Conservation (phyloP, 2,888 invertebrate species). For the Eulithis prunata region DNA sequence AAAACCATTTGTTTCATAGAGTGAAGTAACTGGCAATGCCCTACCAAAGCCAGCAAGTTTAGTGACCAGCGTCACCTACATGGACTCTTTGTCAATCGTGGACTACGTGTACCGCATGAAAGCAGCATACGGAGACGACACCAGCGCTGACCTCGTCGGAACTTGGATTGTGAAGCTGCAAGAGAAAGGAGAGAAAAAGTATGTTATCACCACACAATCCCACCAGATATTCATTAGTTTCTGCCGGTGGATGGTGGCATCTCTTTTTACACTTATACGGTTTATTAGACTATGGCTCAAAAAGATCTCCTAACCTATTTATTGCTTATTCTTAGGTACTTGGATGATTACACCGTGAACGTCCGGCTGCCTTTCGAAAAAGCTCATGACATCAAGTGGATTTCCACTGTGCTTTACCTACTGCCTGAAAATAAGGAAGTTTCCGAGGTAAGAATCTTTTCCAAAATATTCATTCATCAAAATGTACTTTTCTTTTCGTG, state of each 20-base stretch:
- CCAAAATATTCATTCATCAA: too few species aligned
- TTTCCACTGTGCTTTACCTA: slow-evolving; percentile 61
- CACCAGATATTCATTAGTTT: too few species aligned
- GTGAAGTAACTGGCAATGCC: slow-evolving; percentile 64
- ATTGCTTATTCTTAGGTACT: slow-evolving; percentile 55
- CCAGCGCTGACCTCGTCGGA: slow-evolving; percentile 70
- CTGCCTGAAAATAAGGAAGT: slow-evolving; percentile 69
- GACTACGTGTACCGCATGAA: slow-evolving; percentile 71
- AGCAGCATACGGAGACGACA: slow-evolving; percentile 74
- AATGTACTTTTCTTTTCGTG: too few species aligned
- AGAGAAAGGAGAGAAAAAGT: slow-evolving; percentile 69
- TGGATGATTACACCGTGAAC: slow-evolving; percentile 74
- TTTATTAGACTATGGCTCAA: background rate
- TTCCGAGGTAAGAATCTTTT: slow-evolving; percentile 58
- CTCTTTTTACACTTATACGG: too few species aligned
- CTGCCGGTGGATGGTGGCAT: too few species aligned
- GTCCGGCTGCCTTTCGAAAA: slow-evolving; percentile 84
- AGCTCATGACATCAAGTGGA: slow-evolving; percentile 82
- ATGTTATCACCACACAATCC: slow-evolving; percentile 37
- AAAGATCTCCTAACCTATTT: background rate
- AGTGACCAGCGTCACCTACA: slow-evolving; percentile 51
- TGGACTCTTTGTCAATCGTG: slow-evolving; percentile 51
- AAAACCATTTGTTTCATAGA: slow-evolving; percentile 45
- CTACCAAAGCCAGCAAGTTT: slow-evolving; percentile 63
- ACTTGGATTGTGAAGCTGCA: slow-evolving; percentile 48